These are phyloP conservation scores for Eulemur albifrons DNA, from an alignment of 2,797 vertebrate genomes.

Conservation along the genomic window DNA sequence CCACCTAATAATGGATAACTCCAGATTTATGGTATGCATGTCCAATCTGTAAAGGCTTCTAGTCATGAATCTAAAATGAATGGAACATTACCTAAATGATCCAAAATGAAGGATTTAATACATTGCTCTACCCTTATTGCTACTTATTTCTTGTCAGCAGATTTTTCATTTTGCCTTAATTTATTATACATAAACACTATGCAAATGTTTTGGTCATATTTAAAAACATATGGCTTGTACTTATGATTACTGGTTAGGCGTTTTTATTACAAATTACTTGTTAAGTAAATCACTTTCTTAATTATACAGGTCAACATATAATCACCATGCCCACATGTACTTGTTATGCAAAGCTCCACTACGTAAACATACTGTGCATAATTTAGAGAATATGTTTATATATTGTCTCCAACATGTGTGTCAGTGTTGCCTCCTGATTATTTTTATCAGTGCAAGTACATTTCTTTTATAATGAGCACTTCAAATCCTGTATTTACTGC, in stretches of 20 bases:
- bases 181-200: slow-evolving; percentile 89
- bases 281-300: slow-evolving; percentile 84
- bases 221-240: slow-evolving; percentile 86
- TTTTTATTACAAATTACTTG: slow-evolving; percentile 84
- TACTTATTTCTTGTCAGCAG: slow-evolving; percentile 88
- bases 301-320: slow-evolving; percentile 82
- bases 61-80: slow-evolving; percentile 92
- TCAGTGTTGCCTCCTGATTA: not conserved
- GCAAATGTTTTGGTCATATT: slow-evolving; percentile 87
- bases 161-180: slow-evolving; percentile 90
- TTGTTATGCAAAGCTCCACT: slow-evolving; percentile 66
- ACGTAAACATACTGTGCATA: slow-evolving; percentile 45
- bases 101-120: slow-evolving; percentile 90
- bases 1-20: slow-evolving; percentile 88
- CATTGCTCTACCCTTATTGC: slow-evolving; percentile 88
- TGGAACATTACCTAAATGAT: slow-evolving; percentile 93
- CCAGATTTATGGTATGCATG: slow-evolving; percentile 87
- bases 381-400: slow-evolving; percentile 4
- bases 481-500: not conserved
- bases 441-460: not conserved
- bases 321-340: slow-evolving; percentile 72
- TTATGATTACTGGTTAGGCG: slow-evolving; percentile 82
- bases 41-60: slow-evolving; percentile 85
- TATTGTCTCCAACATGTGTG: not conserved
- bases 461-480: not conserved